Percentiles rank a stretch among this genome's conserved stretches.
These are phyloP conservation scores for Stomatorhinus walkeri DNA, from an alignment of 2,797 vertebrate species.

Conservation along the genomic window DNA sequence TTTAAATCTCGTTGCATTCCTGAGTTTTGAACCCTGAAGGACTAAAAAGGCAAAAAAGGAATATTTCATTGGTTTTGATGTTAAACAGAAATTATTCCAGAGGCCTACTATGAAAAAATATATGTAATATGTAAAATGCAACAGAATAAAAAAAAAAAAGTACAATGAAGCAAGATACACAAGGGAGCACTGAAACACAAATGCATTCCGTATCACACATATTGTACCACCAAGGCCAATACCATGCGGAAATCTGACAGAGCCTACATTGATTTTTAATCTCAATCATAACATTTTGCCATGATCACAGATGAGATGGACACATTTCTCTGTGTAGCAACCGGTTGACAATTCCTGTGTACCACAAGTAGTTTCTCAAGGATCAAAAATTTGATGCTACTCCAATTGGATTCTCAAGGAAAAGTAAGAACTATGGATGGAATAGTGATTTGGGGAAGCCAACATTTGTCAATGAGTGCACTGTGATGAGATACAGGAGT, in stretches of 20 bases:
- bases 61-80: neutral
- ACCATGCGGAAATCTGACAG: neutral
- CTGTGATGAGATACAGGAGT: neutral
- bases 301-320: neutral
- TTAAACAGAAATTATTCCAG: neutral
- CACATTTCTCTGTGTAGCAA: neutral
- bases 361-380: constrained; percentile 22
- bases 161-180: neutral
- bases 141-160: neutral
- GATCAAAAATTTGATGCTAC: neutral
- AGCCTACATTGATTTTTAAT: neutral
- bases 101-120: neutral
- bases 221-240: neutral
- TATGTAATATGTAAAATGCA: neutral
- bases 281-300: neutral
- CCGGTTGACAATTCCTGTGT: neutral
- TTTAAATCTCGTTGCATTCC: neutral
- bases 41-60: neutral
- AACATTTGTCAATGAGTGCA: neutral
- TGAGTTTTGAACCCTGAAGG: neutral
- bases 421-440: neutral
- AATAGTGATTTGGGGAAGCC: neutral
- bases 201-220: neutral
- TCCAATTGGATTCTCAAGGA: neutral
- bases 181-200: neutral